These are phyloP conservation scores for Phaethon lepturus DNA, from an alignment of 2,113 vertebrate genomes.

Conservation along the genomic window DNA sequence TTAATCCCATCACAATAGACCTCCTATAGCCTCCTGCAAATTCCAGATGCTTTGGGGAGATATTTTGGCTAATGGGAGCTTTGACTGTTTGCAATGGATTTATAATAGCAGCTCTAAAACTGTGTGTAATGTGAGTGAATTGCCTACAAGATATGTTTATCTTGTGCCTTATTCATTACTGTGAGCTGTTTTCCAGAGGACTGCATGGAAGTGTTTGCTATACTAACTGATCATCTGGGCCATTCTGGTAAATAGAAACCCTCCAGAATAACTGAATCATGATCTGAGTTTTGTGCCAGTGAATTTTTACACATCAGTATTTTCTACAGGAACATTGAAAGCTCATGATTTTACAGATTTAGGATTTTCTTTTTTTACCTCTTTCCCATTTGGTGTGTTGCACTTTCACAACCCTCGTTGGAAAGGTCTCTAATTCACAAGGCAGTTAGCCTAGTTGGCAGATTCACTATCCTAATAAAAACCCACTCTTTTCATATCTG, in stretches of 20 bases:
- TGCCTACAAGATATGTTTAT: not conserved
- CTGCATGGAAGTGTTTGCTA: not conserved
- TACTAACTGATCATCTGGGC: not conserved
- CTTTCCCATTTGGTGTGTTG: not conserved
- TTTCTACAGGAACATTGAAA: not conserved
- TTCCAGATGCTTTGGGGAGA: not conserved
- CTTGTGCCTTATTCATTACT: not conserved
- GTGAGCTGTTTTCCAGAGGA: not conserved
- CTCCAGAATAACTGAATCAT: not conserved
- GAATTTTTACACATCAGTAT: not conserved
- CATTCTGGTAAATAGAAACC: not conserved
- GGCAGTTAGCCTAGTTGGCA: not conserved
- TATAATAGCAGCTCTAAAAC: not conserved
- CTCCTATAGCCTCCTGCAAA: not conserved
- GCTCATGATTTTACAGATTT: not conserved
- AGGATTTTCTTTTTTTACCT: not conserved
- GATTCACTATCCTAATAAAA: not conserved
- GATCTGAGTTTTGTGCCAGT: not conserved
- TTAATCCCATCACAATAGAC: not conserved
- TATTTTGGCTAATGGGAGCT: not conserved
- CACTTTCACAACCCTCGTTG: rapidly evolving
- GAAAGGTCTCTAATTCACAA: not conserved
- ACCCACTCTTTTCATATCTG: not conserved
- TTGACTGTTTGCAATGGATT: not conserved
- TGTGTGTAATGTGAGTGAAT: not conserved